Conservation (phyloP, 2,113 vertebrate genomes). For the Indri indri region DNA sequence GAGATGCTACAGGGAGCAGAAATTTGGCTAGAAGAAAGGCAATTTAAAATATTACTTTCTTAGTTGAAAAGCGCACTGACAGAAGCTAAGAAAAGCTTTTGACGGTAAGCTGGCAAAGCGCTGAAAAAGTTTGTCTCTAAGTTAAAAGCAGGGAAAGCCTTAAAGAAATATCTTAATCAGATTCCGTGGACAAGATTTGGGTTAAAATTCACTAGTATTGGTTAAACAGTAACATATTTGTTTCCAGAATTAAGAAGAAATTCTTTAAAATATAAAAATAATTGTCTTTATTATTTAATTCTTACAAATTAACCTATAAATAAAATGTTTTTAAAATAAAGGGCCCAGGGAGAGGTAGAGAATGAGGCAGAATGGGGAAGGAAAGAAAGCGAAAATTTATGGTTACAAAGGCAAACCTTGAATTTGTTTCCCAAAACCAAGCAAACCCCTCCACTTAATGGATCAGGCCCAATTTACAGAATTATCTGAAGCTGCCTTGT, state of each 20-base stretch:
- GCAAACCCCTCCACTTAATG: neutral
- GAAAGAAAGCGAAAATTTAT: neutral
- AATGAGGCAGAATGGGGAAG: neutral
- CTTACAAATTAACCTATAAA: neutral
- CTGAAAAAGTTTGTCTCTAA: neutral
- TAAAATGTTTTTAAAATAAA: slow-evolving; percentile 35
- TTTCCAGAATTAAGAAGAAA: slow-evolving; percentile 18
- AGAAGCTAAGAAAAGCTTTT: neutral
- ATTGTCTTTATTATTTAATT: neutral
- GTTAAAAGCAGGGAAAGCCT: neutral
- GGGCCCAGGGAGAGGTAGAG: neutral
- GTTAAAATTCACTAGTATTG: neutral
- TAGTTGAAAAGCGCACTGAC: neutral
- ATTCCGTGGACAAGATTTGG: neutral
- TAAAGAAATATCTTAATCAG: neutral
- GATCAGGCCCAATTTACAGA: neutral
- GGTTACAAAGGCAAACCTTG: neutral
- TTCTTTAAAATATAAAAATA: slow-evolving; percentile 3
- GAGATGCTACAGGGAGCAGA: neutral
- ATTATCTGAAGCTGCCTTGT: neutral
- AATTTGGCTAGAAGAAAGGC: neutral
- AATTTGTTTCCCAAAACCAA: neutral
- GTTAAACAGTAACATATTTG: neutral
- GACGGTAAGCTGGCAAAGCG: neutral
- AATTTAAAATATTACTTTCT: neutral